Conservation (phyloP, 2,888 invertebrate species). For the Empis stercorea region DNA sequence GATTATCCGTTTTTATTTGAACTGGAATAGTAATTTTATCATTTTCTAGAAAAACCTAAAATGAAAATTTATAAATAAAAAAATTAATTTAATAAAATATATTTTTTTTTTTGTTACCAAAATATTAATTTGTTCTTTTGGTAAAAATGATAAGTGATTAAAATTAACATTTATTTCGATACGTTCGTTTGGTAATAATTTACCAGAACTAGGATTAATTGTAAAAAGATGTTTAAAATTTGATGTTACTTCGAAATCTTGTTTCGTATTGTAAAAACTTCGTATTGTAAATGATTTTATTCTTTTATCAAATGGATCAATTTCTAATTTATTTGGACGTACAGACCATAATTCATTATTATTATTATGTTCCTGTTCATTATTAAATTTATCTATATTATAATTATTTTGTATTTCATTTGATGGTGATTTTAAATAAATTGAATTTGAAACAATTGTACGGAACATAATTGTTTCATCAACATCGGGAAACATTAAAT, state of each 20-base stretch:
- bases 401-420: slow-evolving; percentile 19
- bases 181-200: slow-evolving; percentile 9
- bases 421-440: slow-evolving; percentile 19
- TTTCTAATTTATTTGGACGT: slow-evolving; percentile 19
- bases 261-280: slow-evolving; percentile 22
- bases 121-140: slow-evolving; percentile 18
- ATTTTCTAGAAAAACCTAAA: slow-evolving; percentile 26
- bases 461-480: slow-evolving; percentile 33
- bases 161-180: slow-evolving; percentile 5
- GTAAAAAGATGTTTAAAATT: slow-evolving; percentile 22
- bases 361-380: slow-evolving; percentile 18
- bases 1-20: slow-evolving; percentile 11
- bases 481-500: slow-evolving; percentile 25
- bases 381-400: slow-evolving; percentile 25
- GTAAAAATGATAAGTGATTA: slow-evolving; percentile 2
- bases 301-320: slow-evolving; percentile 15
- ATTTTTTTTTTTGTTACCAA: slow-evolving; percentile 19
- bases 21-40: slow-evolving; percentile 31
- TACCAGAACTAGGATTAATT: slow-evolving; percentile 23
- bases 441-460: slow-evolving; percentile 18
- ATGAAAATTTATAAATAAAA: slow-evolving; percentile 6
- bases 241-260: slow-evolving; percentile 26
- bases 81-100: background rate
- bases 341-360: slow-evolving; percentile 22
- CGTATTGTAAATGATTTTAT: slow-evolving; percentile 16